A percentile compares a stretch with the other conserved stretches of the same genome.
These are phyloP conservation scores for Pachyrhynchus sulphureomaculatus DNA, from an alignment of 1,140 invertebrate species.

Conservation along the genomic window DNA sequence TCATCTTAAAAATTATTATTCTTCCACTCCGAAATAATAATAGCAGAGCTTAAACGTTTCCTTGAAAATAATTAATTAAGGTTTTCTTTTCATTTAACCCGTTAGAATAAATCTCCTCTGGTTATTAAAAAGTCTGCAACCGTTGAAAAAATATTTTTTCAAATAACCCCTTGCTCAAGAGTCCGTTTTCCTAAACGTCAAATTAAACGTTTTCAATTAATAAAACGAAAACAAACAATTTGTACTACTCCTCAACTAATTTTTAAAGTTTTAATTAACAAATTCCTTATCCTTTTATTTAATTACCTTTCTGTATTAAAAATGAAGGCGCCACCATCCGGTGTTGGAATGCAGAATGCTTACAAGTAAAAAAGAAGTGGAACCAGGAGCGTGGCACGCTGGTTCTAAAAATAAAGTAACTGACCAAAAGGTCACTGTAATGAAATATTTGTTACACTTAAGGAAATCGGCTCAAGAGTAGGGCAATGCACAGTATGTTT, in stretches of 20 bases:
- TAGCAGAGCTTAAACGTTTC: too few species aligned
- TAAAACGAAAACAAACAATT: conserved; percentile 35
- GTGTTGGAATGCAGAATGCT: conserved; percentile 21
- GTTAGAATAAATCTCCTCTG: conserved; percentile 2
- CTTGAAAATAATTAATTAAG: conserved; percentile 21
- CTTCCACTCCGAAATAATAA: too few species aligned
- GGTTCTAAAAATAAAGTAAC: too few species aligned
- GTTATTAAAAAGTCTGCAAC: conserved; percentile 25
- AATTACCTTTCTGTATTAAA: conserved; percentile 34
- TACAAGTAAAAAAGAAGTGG: conserved; percentile 18
- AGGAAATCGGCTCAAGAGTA: too few species aligned
- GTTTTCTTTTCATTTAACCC: conserved; percentile 28
- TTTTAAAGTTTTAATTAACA: conserved; percentile 38
- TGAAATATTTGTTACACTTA: too few species aligned
- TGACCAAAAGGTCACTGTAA: too few species aligned
- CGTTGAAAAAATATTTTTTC: conserved; percentile 15
- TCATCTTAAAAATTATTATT: too few species aligned
- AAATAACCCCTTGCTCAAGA: conserved; percentile 21
- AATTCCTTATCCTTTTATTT: conserved; percentile 35
- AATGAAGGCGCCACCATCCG: conserved; percentile 29
- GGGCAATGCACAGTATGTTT: too few species aligned
- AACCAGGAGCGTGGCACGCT: too few species aligned
- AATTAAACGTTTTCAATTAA: conserved; percentile 33
- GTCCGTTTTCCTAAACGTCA: conserved; percentile 24
- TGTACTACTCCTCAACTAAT: conserved; percentile 31